phyloP scores from a whole-genome alignment of 1,140 invertebrate species.

The Trichonephila inaurata region DNA sequence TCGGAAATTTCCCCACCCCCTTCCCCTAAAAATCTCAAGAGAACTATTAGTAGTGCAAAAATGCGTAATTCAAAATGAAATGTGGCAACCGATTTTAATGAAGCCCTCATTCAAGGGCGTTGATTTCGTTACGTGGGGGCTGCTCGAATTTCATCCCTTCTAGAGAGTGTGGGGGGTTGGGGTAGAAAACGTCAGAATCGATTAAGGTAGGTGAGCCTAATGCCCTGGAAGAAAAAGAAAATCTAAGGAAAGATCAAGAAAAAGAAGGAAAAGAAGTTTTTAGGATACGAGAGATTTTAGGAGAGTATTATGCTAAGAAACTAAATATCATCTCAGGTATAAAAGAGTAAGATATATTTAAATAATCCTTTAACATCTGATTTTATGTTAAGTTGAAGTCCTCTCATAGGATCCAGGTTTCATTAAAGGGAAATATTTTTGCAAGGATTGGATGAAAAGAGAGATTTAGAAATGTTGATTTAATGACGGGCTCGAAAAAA shows the following conservation, averaged over 20 bases:
- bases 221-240: not conserved
- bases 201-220: slow-evolving; percentile 48
- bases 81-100: slow-evolving; percentile 74
- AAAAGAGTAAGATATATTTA: not conserved
- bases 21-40: not conserved
- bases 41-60: slow-evolving; percentile 65
- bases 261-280: not conserved
- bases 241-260: not conserved
- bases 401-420: not conserved
- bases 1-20: not conserved
- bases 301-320: slow-evolving; percentile 9
- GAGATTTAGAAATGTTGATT: not conserved
- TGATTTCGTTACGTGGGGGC: slow-evolving; percentile 43
- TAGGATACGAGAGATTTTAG: not conserved
- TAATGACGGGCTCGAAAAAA: not conserved
- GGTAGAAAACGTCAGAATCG: slow-evolving; percentile 22
- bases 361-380: not conserved
- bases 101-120: slow-evolving; percentile 57
- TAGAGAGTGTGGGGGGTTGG: not conserved
- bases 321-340: not conserved
- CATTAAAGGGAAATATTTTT: not conserved
- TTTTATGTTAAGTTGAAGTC: not conserved
- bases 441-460: not conserved
- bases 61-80: slow-evolving; percentile 67
- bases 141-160: not conserved